These are phyloP conservation scores for Sebastes jordani DNA, from an alignment of 2,797 vertebrate species.

Conservation along the genomic window DNA sequence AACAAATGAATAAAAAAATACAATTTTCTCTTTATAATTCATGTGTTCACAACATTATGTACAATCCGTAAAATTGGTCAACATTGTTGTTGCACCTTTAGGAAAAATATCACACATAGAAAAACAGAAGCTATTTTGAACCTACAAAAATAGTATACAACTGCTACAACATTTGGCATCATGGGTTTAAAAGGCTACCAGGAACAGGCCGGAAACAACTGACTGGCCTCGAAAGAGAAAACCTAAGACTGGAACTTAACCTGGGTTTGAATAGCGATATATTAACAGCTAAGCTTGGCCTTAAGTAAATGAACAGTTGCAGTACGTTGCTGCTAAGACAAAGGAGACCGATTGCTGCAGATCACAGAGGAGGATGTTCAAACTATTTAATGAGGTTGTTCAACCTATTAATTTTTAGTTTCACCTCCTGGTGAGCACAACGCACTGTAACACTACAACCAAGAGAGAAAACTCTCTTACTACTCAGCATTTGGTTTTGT, in stretches of 20 bases:
- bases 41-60: conserved; percentile 24
- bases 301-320: background rate
- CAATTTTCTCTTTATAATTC: conserved; percentile 19
- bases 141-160: conserved; percentile 10
- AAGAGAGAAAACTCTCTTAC: background rate
- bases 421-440: background rate
- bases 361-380: conserved; percentile 9
- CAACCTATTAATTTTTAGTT: background rate
- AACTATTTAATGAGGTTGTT: background rate
- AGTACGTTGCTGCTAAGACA: background rate
- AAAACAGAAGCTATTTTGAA: conserved; percentile 15
- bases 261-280: conserved; percentile 44
- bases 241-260: conserved; percentile 15
- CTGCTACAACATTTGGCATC: conserved; percentile 25
- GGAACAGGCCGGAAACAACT: conserved; percentile 2
- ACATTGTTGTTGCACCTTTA: background rate
- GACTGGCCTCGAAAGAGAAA: conserved; percentile 8
- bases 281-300: conserved; percentile 5
- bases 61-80: conserved; percentile 29
- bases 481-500: background rate
- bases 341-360: background rate
- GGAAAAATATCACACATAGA: conserved; percentile 31
- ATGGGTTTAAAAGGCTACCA: conserved; percentile 4
- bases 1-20: conserved; percentile 63
- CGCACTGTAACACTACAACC: background rate